These are phyloP conservation scores for Botia kubotai DNA, from an alignment of 2,797 vertebrate genomes.

Conservation along the genomic window DNA sequence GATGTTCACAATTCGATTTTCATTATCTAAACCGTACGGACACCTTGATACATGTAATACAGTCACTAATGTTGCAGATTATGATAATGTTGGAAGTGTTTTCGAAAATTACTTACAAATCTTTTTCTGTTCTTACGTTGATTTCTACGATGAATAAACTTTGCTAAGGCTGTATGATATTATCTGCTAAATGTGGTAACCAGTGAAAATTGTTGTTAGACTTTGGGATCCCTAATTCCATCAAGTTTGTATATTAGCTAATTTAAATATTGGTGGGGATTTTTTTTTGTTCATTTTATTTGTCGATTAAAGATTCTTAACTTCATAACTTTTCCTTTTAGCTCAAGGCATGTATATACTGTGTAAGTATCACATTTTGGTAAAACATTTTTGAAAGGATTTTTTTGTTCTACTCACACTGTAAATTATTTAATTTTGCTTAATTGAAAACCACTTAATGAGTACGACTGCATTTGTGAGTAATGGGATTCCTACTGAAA, in stretches of 20 bases:
- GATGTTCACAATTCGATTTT: slow-evolving; percentile 19
- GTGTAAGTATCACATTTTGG: slow-evolving; percentile 78
- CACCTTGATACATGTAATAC: slow-evolving; percentile 42
- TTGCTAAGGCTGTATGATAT: slow-evolving; percentile 81
- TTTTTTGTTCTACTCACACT: slow-evolving; percentile 63
- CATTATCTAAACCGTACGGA: slow-evolving; percentile 13
- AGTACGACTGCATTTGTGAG: slow-evolving; percentile 47
- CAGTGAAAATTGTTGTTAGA: slow-evolving; percentile 84
- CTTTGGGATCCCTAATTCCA: slow-evolving; percentile 78
- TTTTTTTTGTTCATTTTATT: slow-evolving; percentile 68
- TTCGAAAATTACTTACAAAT: slow-evolving; percentile 59
- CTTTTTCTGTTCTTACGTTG: slow-evolving; percentile 60
- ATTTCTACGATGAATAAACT: slow-evolving; percentile 69
- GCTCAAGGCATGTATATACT: slow-evolving; percentile 81
- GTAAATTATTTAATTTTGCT: slow-evolving; percentile 70
- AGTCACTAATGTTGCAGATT: slow-evolving; percentile 36
- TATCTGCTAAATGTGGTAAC: slow-evolving; percentile 83
- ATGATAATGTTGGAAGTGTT: slow-evolving; percentile 58
- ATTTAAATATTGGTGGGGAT: slow-evolving; percentile 69
- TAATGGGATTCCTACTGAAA: slow-evolving; percentile 37
- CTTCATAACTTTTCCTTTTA: slow-evolving; percentile 65
- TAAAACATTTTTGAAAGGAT: slow-evolving; percentile 73
- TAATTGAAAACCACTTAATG: slow-evolving; percentile 61
- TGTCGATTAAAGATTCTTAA: slow-evolving; percentile 64
- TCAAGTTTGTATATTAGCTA: slow-evolving; percentile 85